These are phyloP conservation scores for Rissa tridactyla DNA, from an alignment of 2,113 vertebrate species.

Conservation along the genomic window DNA sequence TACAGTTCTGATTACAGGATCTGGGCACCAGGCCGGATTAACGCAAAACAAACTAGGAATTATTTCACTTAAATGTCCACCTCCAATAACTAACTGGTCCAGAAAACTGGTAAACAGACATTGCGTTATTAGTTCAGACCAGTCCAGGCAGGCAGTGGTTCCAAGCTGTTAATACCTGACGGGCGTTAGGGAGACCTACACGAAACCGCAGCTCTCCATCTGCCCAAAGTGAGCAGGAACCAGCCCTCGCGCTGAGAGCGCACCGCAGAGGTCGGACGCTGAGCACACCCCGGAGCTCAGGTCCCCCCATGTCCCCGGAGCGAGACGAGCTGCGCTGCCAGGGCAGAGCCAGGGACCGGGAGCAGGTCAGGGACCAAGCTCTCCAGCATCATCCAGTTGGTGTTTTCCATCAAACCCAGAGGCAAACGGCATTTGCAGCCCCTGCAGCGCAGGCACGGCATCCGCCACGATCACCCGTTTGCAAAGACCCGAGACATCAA, in stretches of 20 bases:
- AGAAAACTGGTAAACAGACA: not conserved
- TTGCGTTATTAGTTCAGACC: not conserved
- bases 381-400: too few species aligned
- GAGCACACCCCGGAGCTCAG: not conserved
- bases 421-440: not conserved
- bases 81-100: not conserved
- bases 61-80: not conserved
- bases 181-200: not conserved
- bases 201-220: rapidly evolving
- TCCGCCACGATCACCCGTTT: rapidly evolving
- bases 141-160: not conserved
- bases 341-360: not conserved
- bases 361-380: not conserved
- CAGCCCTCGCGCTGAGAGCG: not conserved
- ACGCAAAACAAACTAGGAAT: not conserved
- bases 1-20: not conserved
- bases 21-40: not conserved
- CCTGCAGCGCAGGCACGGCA: not conserved
- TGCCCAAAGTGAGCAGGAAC: not conserved
- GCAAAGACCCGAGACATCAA: not conserved
- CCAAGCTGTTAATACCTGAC: not conserved
- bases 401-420: not conserved
- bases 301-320: rapidly evolving
- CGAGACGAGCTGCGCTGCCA: not conserved
- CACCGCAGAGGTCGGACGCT: not conserved